phyloP scores from a whole-genome alignment of 2,888 invertebrate species.

The Agapetus fuscipes region DNA sequence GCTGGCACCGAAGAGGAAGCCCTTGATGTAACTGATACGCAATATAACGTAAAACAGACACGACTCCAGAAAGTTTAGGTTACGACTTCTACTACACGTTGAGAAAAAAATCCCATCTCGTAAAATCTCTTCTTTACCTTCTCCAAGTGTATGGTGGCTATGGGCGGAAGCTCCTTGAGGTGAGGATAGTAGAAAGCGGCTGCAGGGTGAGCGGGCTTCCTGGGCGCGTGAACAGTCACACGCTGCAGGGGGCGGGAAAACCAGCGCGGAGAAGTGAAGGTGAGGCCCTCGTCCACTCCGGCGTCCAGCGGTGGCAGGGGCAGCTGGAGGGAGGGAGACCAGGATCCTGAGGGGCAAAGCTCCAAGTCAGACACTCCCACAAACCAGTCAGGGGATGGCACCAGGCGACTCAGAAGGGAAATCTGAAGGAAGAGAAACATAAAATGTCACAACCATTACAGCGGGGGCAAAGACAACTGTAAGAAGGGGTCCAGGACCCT shows the following conservation, averaged over 20 bases:
- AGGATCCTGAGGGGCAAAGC: constrained; percentile 47
- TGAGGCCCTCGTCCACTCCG: constrained; percentile 86
- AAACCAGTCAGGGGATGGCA: constrained; percentile 63
- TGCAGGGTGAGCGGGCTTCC: constrained; percentile 77
- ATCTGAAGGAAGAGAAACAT: constrained; percentile 46
- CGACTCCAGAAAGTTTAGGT: too few relatives aligned
- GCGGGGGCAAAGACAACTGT: too few relatives aligned
- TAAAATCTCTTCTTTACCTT: constrained; percentile 69
- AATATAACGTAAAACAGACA: too few relatives aligned
- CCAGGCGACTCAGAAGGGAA: constrained; percentile 46
- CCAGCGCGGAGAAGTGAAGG: constrained; percentile 91
- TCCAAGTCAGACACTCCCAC: constrained; percentile 51
- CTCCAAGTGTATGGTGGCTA: constrained; percentile 75
- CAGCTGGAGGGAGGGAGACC: constrained; percentile 48
- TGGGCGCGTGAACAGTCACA: constrained; percentile 71
- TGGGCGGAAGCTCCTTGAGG: constrained; percentile 68
- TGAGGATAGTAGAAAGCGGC: constrained; percentile 88
- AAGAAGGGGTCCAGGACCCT: too few relatives aligned
- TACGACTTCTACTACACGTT: too few relatives aligned
- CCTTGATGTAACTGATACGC: too few relatives aligned
- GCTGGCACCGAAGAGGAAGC: too few relatives aligned
- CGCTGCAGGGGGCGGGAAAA: constrained; percentile 74
- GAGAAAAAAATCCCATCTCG: too few relatives aligned
- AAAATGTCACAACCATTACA: constrained; percentile 46
- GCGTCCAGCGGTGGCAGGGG: constrained; percentile 88